A percentile compares a stretch with the other conserved stretches of the same genome.
Evolutionary conservation across 2,888 invertebrate species (phyloP).

Genomic region (Philopedon plagiatum): DNA sequence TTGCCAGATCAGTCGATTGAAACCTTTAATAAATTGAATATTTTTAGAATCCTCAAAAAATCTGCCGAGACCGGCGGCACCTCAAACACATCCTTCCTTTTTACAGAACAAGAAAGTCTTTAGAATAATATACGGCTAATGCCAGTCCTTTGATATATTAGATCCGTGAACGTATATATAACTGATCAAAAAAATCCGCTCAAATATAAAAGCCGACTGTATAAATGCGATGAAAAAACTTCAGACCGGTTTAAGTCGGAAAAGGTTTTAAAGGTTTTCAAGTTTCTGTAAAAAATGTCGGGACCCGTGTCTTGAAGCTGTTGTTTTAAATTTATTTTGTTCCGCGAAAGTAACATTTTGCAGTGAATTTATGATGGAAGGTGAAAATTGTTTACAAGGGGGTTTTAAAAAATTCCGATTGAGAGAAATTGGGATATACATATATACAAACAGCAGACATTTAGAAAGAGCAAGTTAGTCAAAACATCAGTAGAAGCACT

Average conservation of each 20-base stretch:
- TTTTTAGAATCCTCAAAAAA: too few relatives aligned
- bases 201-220: neutral
- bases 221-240: neutral
- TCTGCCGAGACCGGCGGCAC: too few relatives aligned
- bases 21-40: too few relatives aligned
- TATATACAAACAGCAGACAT: too few relatives aligned
- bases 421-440: too few relatives aligned
- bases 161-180: neutral
- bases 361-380: neutral
- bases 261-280: neutral
- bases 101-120: too few relatives aligned
- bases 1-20: too few relatives aligned
- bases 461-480: too few relatives aligned
- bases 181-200: neutral
- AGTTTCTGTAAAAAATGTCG: neutral
- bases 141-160: neutral
- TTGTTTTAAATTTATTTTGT: neutral
- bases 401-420: too few relatives aligned
- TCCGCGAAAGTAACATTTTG: neutral
- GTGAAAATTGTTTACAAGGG: neutral
- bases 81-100: too few relatives aligned
- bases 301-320: neutral
- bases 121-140: too few relatives aligned
- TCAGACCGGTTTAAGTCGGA: neutral
- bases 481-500: too few relatives aligned